Base-by-base conservation (phyloP, 1,140 invertebrate species). In the Macrosteles quadrilineatus region DNA sequence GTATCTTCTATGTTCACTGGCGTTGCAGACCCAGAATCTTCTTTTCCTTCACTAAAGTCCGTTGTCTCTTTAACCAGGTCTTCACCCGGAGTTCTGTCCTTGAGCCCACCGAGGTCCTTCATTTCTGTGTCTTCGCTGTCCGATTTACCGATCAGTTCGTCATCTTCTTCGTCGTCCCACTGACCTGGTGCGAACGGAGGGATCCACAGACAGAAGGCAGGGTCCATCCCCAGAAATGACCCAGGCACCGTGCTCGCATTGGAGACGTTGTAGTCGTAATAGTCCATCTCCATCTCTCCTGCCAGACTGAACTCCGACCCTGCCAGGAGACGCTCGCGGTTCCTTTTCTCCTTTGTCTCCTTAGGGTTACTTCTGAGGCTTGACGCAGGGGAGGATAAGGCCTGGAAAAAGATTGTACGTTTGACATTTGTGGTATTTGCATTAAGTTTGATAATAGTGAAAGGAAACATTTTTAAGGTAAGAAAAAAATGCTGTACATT, bases 191-290 rank as follows among this genome's bases (percentile, higher is more conserved):
- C 87, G 4, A 91, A 82, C 0, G 92, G 91, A 25, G 93, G 92
- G 63, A 94, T 93, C 91, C 92, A 95, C 0, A 94, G 88, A 57
- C 94, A 81, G 77, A 92, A 92, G 0, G 91, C 91, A 1, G 93
- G 92, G 80, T 94, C 93, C 91, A 94, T 93, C 2, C 91, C 91
- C 66, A 93, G 80, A 75, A 91, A 91, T 0, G 88, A 90, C 21
- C 92, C 93, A 1, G 92, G 92, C n/a, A 88, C 90, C 2, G 91
- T 89, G 55, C 89, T 89, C 66, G 90, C 86, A 79, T 86, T 86
- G 70, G 88, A 90, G 0, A 95, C 91, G 79, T 94, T 91, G 74
- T 95, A 95, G 78, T 95, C 93, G 75, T 95, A 95, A 76, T 95
- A 95, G 77, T 95, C 93, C 43, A 94, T 82, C 79, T 95, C 92